Conservation (phyloP, 2,797 vertebrate genomes). For the Apogon hyalosoma region DNA sequence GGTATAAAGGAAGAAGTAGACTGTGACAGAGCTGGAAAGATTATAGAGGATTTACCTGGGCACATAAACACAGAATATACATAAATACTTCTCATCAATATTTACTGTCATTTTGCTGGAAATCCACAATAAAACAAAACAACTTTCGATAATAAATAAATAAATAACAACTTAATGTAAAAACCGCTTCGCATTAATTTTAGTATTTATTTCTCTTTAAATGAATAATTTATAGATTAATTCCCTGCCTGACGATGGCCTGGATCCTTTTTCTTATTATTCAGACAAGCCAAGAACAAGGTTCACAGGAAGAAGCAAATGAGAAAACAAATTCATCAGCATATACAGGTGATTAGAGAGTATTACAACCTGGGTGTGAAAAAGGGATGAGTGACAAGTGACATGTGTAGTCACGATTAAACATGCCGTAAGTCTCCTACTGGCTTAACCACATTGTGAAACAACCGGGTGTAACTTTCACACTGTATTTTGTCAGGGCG, state of each 20-base stretch:
- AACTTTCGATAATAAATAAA: constrained; percentile 12
- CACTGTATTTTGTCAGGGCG: too few relatives aligned
- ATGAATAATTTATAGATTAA: constrained; percentile 16
- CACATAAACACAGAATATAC: constrained; percentile 35
- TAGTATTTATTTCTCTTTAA: constrained; percentile 5
- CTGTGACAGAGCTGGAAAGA: constrained; percentile 56
- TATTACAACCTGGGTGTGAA: not conserved
- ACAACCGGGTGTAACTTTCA: too few relatives aligned
- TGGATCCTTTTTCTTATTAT: constrained; percentile 4
- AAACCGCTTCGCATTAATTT: constrained; percentile 17
- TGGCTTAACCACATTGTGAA: too few relatives aligned
- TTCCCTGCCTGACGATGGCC: not conserved
- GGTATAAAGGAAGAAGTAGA: constrained; percentile 63
- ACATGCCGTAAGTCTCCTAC: too few relatives aligned
- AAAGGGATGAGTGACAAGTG: too few relatives aligned
- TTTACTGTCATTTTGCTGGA: constrained; percentile 28
- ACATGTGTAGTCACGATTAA: too few relatives aligned
- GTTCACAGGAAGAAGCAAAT: constrained; percentile 18
- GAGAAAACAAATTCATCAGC: constrained; percentile 12
- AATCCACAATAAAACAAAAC: constrained; percentile 21
- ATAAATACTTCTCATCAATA: constrained; percentile 35
- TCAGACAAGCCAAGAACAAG: constrained; percentile 1
- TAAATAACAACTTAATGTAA: constrained; percentile 16
- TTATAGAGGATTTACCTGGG: constrained; percentile 63
- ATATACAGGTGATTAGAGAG: not conserved